Percentiles rank a stretch among this genome's conserved stretches.
phyloP scores from a whole-genome alignment of 2,113 vertebrate species.

The Meles meles region DNA sequence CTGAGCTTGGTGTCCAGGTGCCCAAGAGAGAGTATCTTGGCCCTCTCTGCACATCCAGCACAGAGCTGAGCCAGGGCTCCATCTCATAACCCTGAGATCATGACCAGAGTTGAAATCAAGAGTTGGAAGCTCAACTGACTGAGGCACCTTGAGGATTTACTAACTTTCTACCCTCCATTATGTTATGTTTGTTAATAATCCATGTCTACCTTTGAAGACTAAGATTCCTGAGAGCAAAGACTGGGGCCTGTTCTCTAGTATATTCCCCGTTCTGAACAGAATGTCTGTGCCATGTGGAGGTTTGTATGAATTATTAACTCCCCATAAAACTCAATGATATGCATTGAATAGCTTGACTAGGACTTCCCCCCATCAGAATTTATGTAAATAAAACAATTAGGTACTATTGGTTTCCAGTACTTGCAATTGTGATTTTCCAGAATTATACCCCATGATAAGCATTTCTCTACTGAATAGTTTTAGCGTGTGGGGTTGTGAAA shows the following conservation, averaged over 20 bases:
- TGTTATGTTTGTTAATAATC: not conserved
- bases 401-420: not conserved
- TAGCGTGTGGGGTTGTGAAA: not conserved
- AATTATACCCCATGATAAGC: not conserved
- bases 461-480: not conserved
- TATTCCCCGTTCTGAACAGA: not conserved
- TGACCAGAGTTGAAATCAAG: not conserved
- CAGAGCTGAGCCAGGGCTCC: not conserved
- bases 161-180: not conserved
- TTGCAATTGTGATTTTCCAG: not conserved
- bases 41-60: not conserved
- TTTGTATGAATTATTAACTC: not conserved
- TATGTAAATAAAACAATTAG: not conserved
- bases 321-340: not conserved
- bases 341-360: not conserved
- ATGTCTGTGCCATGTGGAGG: not conserved
- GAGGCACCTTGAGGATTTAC: not conserved
- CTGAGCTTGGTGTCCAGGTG: not conserved
- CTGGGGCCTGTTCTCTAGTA: not conserved
- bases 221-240: not conserved
- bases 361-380: not conserved
- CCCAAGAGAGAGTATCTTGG: not conserved
- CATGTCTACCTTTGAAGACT: not conserved
- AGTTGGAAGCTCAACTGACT: not conserved
- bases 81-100: not conserved